Percentiles rank a stretch among this genome's conserved stretches.
phyloP scores from a whole-genome alignment of 1,140 invertebrate genomes.

The Melitaea cinxia region DNA sequence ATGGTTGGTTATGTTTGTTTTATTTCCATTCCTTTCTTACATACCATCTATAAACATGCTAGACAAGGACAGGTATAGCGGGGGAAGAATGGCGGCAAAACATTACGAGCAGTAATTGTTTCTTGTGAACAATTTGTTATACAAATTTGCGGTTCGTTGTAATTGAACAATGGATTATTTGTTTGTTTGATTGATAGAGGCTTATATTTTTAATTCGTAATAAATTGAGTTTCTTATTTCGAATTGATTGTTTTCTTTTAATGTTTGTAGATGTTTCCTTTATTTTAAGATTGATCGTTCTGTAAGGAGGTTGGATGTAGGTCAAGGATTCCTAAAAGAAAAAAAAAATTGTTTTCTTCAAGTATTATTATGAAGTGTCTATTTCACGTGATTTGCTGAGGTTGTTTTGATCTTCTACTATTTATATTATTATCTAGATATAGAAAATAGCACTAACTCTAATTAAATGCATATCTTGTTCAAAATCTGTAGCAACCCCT shows the following conservation, averaged over 20 bases:
- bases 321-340: no score
- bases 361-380: no score
- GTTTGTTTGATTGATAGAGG: conserved; percentile 28
- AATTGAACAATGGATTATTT: conserved; percentile 13
- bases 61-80: conserved; percentile 4
- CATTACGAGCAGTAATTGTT: conserved; percentile 19
- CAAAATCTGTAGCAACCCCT: no score
- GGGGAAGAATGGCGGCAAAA: conserved; percentile 15
- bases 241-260: conserved; percentile 2
- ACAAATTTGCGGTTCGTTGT: conserved; percentile 20
- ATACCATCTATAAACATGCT: not conserved
- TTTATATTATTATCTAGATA: no score
- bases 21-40: conserved; percentile 15
- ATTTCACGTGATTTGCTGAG: no score
- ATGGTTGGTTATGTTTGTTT: conserved; percentile 9
- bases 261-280: not conserved
- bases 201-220: conserved; percentile 27
- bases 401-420: no score
- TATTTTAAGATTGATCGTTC: not conserved
- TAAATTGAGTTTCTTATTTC: not conserved
- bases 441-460: no score
- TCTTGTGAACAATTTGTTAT: conserved; percentile 18
- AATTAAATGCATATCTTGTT: no score
- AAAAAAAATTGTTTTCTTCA: no score
- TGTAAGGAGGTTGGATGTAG: no score